A percentile compares a stretch with the other conserved stretches of the same genome.
Evolutionary conservation across 2,797 vertebrate species (phyloP).

Genomic region (Taenioides sp.): DNA sequence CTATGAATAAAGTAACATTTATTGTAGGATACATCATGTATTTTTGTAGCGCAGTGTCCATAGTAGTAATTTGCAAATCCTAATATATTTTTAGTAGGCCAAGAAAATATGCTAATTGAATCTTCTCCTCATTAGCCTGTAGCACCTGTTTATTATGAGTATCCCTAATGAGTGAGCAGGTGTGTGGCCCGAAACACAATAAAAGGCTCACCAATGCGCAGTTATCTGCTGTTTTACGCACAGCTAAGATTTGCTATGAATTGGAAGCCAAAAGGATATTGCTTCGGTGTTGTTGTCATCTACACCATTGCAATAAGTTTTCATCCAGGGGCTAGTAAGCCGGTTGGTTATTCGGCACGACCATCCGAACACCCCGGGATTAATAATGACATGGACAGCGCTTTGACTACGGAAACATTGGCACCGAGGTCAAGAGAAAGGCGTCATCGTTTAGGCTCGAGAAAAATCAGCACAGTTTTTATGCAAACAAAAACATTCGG

Average conservation of each 20-base stretch:
- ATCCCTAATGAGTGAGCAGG: constrained; percentile 50
- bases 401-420: not conserved
- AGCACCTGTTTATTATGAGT: constrained; percentile 24
- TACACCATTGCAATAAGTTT: constrained; percentile 30
- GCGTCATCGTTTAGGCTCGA: not conserved
- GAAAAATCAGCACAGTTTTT: not conserved
- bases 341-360: not conserved
- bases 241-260: constrained; percentile 39
- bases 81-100: not conserved
- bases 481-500: not conserved
- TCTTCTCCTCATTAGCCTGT: not conserved
- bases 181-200: constrained; percentile 36
- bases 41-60: not conserved
- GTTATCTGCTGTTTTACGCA: constrained; percentile 23
- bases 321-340: not conserved
- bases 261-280: constrained; percentile 35
- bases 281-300: constrained; percentile 35
- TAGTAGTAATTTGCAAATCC: not conserved
- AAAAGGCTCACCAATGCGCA: not conserved
- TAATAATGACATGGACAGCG: not conserved
- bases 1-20: not conserved
- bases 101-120: too few relatives aligned
- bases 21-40: too few relatives aligned
- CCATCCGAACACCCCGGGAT: not conserved
- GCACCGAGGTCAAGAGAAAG: not conserved